A percentile compares a stretch with the other conserved stretches of the same genome.
phyloP scores from a whole-genome alignment of 2,888 invertebrate genomes.

The Noctua pronuba region DNA sequence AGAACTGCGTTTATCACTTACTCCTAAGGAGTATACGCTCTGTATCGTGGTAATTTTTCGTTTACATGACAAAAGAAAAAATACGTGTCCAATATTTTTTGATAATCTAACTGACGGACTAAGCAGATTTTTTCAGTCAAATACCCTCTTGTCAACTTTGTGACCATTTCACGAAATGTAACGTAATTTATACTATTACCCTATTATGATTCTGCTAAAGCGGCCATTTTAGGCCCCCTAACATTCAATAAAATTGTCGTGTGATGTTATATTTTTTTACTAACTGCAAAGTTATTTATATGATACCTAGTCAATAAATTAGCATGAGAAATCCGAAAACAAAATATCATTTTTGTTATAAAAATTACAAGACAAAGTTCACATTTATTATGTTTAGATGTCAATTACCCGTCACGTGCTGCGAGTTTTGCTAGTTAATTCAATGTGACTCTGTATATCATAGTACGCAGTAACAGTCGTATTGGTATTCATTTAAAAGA shows the following conservation, averaged over 20 bases:
- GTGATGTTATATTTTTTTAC: neutral
- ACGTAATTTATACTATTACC: too few species aligned
- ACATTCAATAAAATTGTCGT: neutral
- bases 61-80: too few species aligned
- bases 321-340: neutral
- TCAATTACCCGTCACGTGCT: neutral
- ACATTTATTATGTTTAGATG: neutral
- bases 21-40: too few species aligned
- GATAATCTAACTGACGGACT: too few species aligned
- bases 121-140: too few species aligned
- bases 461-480: neutral
- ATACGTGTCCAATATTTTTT: too few species aligned
- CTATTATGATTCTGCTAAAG: too few species aligned
- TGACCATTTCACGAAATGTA: too few species aligned
- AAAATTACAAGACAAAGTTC: neutral
- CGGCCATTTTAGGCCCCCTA: too few species aligned
- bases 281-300: neutral
- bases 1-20: neutral
- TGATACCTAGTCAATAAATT: neutral
- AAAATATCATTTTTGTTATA: too few species aligned
- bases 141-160: too few species aligned
- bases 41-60: too few species aligned
- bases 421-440: neutral
- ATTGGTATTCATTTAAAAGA: neutral
- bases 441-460: neutral